Percentiles rank a stretch among this genome's conserved stretches.
Conservation (phyloP, 2,888 invertebrate species). For the Onthophagus sagittarius region DNA sequence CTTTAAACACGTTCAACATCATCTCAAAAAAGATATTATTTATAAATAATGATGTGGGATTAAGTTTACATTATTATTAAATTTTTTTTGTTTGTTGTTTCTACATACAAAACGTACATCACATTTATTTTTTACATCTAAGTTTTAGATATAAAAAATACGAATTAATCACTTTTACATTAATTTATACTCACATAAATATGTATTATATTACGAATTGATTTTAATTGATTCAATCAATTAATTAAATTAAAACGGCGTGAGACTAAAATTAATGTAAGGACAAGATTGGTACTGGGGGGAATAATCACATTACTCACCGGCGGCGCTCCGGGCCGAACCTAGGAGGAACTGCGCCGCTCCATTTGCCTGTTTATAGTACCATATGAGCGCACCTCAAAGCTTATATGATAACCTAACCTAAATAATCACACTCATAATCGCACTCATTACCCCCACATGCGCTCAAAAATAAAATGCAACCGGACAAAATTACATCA, state of each 20-base stretch:
- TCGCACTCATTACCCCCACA: conserved; percentile 16
- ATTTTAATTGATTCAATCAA: neutral
- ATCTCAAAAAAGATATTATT: neutral
- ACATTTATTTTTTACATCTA: neutral
- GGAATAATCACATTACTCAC: conserved; percentile 45
- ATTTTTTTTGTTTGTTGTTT: neutral
- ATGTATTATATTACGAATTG: neutral
- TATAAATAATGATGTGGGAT: neutral
- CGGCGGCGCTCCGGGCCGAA: conserved; percentile 49
- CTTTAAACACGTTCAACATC: neutral
- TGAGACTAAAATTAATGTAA: conserved; percentile 33
- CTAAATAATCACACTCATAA: conserved; percentile 19
- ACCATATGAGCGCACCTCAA: conserved; percentile 49
- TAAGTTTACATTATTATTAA: neutral
- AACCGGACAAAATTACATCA: neutral
- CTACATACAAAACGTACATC: neutral
- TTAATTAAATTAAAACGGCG: conserved; percentile 18
- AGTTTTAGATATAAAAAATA: neutral
- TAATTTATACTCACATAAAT: neutral
- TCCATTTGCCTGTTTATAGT: conserved; percentile 51
- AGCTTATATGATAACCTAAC: conserved; percentile 27
- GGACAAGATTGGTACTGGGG: conserved; percentile 35
- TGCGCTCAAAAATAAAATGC: neutral
- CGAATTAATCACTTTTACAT: neutral
- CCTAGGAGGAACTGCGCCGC: conserved; percentile 49